These are phyloP conservation scores for Villa cingulata DNA, from an alignment of 2,888 invertebrate genomes.

Conservation along the genomic window DNA sequence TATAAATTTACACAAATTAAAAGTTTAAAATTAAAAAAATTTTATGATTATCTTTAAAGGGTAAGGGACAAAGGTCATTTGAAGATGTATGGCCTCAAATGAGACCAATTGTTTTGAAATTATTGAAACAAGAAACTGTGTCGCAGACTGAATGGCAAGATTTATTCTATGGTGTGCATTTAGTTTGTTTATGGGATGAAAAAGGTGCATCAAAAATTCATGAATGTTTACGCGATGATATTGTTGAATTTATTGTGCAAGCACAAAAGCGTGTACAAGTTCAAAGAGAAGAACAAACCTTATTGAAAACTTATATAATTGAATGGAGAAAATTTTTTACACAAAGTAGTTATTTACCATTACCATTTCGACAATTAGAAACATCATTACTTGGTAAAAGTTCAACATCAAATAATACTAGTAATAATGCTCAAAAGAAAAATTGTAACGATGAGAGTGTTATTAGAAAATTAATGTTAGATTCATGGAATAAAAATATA, in stretches of 20 bases:
- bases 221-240: slow-evolving; percentile 80
- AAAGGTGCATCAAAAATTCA: slow-evolving; percentile 80
- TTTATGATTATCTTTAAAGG: slow-evolving; percentile 19
- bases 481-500: slow-evolving; percentile 96
- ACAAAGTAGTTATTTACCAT: slow-evolving; percentile 92
- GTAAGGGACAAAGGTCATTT: slow-evolving; percentile 67
- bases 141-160: slow-evolving; percentile 95
- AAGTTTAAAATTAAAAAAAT: too few species aligned
- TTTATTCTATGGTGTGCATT: slow-evolving; percentile 89
- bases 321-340: slow-evolving; percentile 99
- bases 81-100: slow-evolving; percentile 96
- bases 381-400: slow-evolving; percentile 61
- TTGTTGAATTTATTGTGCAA: slow-evolving; percentile 85
- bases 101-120: slow-evolving; percentile 84
- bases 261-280: slow-evolving; percentile 81
- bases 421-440: slow-evolving; percentile 37
- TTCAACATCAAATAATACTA: slow-evolving; percentile 21
- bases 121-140: slow-evolving; percentile 88
- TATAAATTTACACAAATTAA: too few species aligned
- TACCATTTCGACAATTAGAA: slow-evolving; percentile 89
- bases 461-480: slow-evolving; percentile 90
- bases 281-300: slow-evolving; percentile 86
- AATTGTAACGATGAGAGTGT: slow-evolving; percentile 71
- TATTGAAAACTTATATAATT: slow-evolving; percentile 89
- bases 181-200: slow-evolving; percentile 95